phyloP scores from a whole-genome alignment of 2,888 invertebrate species.

The Stenoptilia bipunctidactyla region DNA sequence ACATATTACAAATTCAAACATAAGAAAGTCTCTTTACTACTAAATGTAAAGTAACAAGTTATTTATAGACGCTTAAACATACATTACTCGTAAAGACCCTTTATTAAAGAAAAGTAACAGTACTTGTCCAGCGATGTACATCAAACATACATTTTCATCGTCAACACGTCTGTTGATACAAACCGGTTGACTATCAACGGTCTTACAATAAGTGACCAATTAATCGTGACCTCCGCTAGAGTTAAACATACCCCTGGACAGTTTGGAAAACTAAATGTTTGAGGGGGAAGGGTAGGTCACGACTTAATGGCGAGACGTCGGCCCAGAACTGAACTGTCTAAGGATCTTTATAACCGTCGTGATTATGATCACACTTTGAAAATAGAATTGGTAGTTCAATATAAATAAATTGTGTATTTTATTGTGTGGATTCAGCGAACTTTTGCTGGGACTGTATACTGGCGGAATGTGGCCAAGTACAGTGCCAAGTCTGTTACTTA shows the following conservation, averaged over 20 bases:
- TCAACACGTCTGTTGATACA: slow-evolving; percentile 20
- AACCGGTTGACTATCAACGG: slow-evolving; percentile 56
- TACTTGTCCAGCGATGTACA: neutral
- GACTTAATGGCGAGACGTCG: slow-evolving; percentile 30
- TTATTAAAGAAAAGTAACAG: neutral
- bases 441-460: too few relatives aligned
- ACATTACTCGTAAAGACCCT: neutral
- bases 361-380: slow-evolving; percentile 24
- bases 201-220: slow-evolving; percentile 52
- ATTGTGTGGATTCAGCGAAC: too few relatives aligned
- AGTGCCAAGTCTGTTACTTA: too few relatives aligned
- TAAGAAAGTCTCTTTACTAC: too few relatives aligned
- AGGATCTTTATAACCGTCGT: slow-evolving; percentile 34
- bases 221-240: slow-evolving; percentile 53
- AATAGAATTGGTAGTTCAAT: slow-evolving; percentile 6
- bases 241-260: slow-evolving; percentile 37
- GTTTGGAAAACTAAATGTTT: slow-evolving; percentile 25
- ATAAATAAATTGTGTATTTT: too few relatives aligned
- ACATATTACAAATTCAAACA: too few relatives aligned
- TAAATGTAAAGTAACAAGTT: too few relatives aligned
- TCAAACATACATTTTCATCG: neutral
- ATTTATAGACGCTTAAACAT: neutral
- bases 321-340: slow-evolving; percentile 27
- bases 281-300: slow-evolving; percentile 34
- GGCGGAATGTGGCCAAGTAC: too few relatives aligned